Base-by-base conservation (phyloP, 1,140 invertebrate genomes). In the Zaprionus gabonicus region DNA sequence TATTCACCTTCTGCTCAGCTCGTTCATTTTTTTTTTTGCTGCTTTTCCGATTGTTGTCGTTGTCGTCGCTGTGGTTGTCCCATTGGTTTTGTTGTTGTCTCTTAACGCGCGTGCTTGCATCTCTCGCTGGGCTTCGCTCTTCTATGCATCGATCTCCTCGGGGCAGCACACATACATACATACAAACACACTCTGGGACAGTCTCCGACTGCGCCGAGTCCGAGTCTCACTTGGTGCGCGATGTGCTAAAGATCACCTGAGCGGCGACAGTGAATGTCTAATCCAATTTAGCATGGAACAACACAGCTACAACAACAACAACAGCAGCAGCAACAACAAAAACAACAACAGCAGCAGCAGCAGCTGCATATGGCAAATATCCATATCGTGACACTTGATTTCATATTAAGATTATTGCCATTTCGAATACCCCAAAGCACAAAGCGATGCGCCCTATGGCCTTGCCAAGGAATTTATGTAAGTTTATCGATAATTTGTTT, bases 301-400 rank as follows among this genome's bases (percentile, higher is more conserved):
- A 38, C 44, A 49, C 49, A 57, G 12, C 59, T 28, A 55, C 72
- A 62, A 57, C 49, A 13, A 49, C 62, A 38, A 31, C 23, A 69
- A n/a, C 13, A 44, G 17, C 38, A n/a, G 6, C 38, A 41, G 7
- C 41, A 46, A n/a, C n/a, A n/a, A n/a, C n/a, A n/a, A 25, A 13
- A 31, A 17, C 15, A 38, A n/a, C 13, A 44, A 44, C 38, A n/a
- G 6, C 38, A 41, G 7, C 41, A 46, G n/a, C 41, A 17, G n/a
- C 41, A 46, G n/a, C 49, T 70, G 51, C 71, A 85, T 81, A 60
- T 77, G 74, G 81, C 71, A 71, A 85, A 81, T 81, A 86, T 72
- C 55, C 64, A 76, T 83, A 83, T 88, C 84, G 84, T 88, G 84
- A 88, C 84, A 88, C 83, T 88, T 88, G 84, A 88, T 88, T 88